phyloP scores from a whole-genome alignment of 1,140 invertebrate species.

The Sminthurinus signatus region DNA sequence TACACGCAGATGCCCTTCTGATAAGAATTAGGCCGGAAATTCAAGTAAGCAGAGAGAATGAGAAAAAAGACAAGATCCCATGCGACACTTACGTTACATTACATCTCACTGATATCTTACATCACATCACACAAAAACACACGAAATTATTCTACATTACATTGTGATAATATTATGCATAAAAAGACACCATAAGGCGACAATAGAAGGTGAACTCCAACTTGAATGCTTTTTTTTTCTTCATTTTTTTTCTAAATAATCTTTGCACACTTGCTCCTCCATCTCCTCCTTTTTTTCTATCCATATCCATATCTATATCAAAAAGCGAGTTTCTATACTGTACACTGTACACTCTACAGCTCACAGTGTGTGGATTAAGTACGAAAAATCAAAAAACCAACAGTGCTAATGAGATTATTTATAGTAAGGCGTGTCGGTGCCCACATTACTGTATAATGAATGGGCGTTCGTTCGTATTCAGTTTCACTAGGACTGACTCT shows the following conservation, averaged over 20 bases:
- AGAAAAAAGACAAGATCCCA: slow-evolving; percentile 2
- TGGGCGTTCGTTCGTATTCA: slow-evolving; percentile 32
- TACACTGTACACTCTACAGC: too few relatives aligned
- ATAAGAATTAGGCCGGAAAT: slow-evolving; percentile 29
- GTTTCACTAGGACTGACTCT: not conserved
- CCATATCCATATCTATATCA: too few relatives aligned
- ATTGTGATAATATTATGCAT: too few relatives aligned
- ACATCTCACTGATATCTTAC: not conserved
- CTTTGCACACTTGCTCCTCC: too few relatives aligned
- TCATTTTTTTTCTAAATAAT: too few relatives aligned
- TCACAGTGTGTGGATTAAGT: too few relatives aligned
- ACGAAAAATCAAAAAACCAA: slow-evolving; percentile 27
- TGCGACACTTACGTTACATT: slow-evolving; percentile 5
- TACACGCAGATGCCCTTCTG: slow-evolving; percentile 18
- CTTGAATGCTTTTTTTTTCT: too few relatives aligned
- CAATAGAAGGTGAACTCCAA: too few relatives aligned
- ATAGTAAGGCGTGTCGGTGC: slow-evolving; percentile 31
- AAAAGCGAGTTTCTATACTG: too few relatives aligned
- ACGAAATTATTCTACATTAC: too few relatives aligned
- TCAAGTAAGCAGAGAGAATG: not conserved
- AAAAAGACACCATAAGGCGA: too few relatives aligned
- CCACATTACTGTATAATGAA: slow-evolving; percentile 32
- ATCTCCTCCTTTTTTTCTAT: too few relatives aligned
- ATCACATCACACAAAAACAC: not conserved
- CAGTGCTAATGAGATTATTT: slow-evolving; percentile 41